These are phyloP conservation scores for Scaptomyza reducta DNA, from an alignment of 2,888 invertebrate species.

Conservation along the genomic window DNA sequence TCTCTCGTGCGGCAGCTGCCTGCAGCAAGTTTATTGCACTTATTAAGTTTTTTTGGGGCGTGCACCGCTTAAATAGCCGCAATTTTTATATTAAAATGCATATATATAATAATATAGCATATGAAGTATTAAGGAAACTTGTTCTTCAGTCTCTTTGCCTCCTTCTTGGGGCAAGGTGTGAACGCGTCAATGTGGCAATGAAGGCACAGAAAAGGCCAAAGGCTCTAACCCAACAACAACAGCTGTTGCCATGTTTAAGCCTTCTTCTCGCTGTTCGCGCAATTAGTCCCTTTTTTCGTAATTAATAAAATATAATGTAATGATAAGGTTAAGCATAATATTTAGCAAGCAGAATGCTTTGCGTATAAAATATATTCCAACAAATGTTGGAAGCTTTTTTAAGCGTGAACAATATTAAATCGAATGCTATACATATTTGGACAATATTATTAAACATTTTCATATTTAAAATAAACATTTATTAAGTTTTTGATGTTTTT, in stretches of 20 bases:
- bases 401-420: too few species aligned
- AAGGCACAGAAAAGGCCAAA: slow-evolving; percentile 35
- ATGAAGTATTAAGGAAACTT: slow-evolving; percentile 31
- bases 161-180: slow-evolving; percentile 65
- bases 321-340: slow-evolving; percentile 23
- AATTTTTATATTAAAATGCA: slow-evolving; percentile 66
- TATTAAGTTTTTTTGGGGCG: slow-evolving; percentile 51
- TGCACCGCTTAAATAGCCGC: slow-evolving; percentile 63
- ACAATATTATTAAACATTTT: too few species aligned
- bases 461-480: too few species aligned
- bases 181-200: slow-evolving; percentile 76
- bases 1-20: slow-evolving; percentile 16
- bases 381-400: too few species aligned
- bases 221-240: slow-evolving; percentile 44
- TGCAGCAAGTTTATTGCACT: slow-evolving; percentile 36
- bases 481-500: too few species aligned
- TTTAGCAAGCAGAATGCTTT: neutral
- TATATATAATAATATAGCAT: slow-evolving; percentile 17
- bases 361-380: neutral
- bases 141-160: slow-evolving; percentile 31
- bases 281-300: slow-evolving; percentile 56
- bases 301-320: slow-evolving; percentile 54
- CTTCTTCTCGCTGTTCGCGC: slow-evolving; percentile 8
- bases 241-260: slow-evolving; percentile 31
- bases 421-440: too few species aligned